Conservation (phyloP, 2,888 invertebrate genomes). For the Leuctra nigra region DNA sequence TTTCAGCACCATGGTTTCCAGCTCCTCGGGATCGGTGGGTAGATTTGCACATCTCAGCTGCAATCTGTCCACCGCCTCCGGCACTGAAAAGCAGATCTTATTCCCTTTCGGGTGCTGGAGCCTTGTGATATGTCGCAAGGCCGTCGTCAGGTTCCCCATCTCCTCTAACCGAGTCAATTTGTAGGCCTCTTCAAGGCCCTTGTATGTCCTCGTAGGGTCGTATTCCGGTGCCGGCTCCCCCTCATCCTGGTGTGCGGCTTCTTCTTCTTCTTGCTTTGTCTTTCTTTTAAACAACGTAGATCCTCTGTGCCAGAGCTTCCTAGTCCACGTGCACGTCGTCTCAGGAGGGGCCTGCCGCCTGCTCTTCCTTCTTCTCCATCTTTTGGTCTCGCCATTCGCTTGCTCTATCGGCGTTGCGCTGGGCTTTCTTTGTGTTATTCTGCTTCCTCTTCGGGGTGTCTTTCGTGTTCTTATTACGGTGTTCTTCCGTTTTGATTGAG, state of each 20-base stretch:
- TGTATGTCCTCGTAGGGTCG: neutral
- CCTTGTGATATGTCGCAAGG: neutral
- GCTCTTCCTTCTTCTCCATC: neutral
- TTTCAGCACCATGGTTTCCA: neutral
- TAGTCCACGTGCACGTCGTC: neutral
- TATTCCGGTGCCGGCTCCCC: neutral
- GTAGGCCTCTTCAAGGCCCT: neutral
- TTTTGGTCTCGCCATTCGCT: neutral
- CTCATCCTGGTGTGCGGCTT: neutral
- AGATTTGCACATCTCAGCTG: neutral
- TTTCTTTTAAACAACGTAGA: neutral
- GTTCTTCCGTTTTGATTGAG: neutral
- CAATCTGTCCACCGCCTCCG: neutral
- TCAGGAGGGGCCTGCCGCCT: neutral
- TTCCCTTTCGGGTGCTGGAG: neutral
- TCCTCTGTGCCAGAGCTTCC: neutral
- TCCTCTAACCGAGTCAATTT: neutral
- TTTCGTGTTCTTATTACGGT: neutral
- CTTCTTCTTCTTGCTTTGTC: neutral
- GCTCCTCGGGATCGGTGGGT: neutral
- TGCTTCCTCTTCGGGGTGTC: neutral
- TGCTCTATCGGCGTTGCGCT: neutral
- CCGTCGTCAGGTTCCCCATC: neutral
- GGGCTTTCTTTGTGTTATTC: neutral
- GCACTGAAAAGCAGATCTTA: neutral